These are phyloP conservation scores for Cyprinodon variegatus DNA, from an alignment of 2,113 vertebrate species.

Conservation along the genomic window DNA sequence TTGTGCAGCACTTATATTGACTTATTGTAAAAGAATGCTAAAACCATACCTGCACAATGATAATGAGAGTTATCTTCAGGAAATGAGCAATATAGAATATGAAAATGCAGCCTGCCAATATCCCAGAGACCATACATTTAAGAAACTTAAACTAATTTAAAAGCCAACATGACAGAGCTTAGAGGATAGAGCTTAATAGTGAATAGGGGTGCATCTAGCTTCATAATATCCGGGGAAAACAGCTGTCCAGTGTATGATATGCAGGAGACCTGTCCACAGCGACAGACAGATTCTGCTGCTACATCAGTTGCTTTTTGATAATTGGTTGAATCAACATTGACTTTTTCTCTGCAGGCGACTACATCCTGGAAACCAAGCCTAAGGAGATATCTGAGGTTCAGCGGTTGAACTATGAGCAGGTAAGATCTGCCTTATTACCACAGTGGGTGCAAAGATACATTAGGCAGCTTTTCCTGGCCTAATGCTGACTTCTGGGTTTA, in stretches of 20 bases:
- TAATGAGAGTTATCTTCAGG: background rate
- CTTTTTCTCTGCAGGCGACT: slow-evolving; percentile 87
- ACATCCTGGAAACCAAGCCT: slow-evolving; percentile 97
- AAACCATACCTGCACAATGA: background rate
- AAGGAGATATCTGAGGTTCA: slow-evolving; percentile 99
- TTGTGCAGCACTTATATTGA: background rate
- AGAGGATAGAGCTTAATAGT: slow-evolving; percentile 1
- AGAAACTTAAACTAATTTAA: slow-evolving; percentile 9
- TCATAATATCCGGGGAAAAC: slow-evolving; percentile 7
- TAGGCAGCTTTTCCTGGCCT: background rate
- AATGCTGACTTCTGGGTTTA: background rate
- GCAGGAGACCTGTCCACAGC: slow-evolving; percentile 5
- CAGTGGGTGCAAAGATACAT: background rate
- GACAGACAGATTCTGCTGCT: slow-evolving; percentile 1
- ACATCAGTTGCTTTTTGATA: slow-evolving; percentile 6
- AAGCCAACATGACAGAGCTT: background rate
- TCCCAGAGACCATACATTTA: slow-evolving; percentile 17
- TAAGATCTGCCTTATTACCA: slow-evolving; percentile 67
- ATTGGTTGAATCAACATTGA: slow-evolving; percentile 8
- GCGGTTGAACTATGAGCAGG: slow-evolving; percentile 98
- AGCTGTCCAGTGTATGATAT: slow-evolving; percentile 8
- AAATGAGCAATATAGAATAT: background rate
- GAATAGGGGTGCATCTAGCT: slow-evolving; percentile 12
- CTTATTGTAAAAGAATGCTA: background rate
- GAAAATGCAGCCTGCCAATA: background rate